phyloP scores from a whole-genome alignment of 2,113 vertebrate species.

The Ammodytes dubius region DNA sequence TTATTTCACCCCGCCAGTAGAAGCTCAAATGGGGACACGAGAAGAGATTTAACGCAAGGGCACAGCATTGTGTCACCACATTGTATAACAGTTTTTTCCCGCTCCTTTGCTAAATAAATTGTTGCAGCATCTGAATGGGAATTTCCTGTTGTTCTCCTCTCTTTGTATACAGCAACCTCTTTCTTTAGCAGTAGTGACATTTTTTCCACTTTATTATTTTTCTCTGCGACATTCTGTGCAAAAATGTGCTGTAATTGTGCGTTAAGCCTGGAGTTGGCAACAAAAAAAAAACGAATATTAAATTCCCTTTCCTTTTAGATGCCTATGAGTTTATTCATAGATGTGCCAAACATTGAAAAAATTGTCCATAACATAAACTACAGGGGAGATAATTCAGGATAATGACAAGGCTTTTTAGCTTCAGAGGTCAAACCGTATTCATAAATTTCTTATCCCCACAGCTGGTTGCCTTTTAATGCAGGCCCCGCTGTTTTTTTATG shows the following conservation, averaged over 20 bases:
- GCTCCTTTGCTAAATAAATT: no score
- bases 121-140: no score
- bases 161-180: no score
- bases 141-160: no score
- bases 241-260: no score
- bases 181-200: no score
- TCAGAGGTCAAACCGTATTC: constrained; percentile 67
- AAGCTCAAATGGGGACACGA: constrained; percentile 15
- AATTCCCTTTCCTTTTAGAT: constrained; percentile 7
- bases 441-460: constrained; percentile 70
- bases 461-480: constrained; percentile 76
- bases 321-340: constrained; percentile 20
- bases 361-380: constrained; percentile 39
- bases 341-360: constrained; percentile 25
- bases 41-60: constrained; percentile 26
- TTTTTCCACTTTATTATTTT: no score
- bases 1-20: constrained; percentile 27
- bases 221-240: no score
- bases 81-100: no score
- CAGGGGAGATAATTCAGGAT: constrained; percentile 55
- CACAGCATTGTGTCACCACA: neutral
- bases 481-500: constrained; percentile 68
- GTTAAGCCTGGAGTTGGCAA: no score
- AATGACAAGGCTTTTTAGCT: constrained; percentile 63
- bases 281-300: no score